Evolutionary conservation across 2,113 vertebrate genomes (phyloP).

Genomic region (Ailurus styani): DNA sequence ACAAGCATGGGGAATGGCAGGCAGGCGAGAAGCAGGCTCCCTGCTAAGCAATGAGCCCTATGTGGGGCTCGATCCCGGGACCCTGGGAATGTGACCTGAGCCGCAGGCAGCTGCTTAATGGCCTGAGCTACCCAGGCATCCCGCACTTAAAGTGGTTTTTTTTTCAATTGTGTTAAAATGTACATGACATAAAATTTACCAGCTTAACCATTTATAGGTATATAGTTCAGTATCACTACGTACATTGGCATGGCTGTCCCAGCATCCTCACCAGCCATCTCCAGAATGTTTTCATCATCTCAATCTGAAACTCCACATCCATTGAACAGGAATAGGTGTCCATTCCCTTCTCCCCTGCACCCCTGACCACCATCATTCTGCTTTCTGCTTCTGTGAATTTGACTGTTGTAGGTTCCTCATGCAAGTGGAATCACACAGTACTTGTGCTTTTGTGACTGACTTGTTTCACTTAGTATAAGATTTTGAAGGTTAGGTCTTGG

Average conservation of each 20-base stretch:
- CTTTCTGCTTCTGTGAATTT: background rate
- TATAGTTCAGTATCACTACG: background rate
- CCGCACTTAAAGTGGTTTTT: background rate
- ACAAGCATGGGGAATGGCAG: no score
- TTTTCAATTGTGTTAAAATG: background rate
- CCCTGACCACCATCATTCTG: background rate
- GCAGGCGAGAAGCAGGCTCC: no score
- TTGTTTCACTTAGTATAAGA: conserved; percentile 10
- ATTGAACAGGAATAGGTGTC: background rate
- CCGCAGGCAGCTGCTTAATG: no score
- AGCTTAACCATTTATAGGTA: conserved; percentile 10
- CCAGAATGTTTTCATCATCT: background rate
- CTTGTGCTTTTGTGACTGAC: background rate
- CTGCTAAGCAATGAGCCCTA: no score
- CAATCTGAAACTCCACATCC: background rate
- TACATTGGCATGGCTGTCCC: background rate
- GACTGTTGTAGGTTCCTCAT: background rate
- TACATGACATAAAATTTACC: background rate
- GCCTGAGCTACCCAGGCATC: no score
- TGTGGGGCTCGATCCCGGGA: no score
- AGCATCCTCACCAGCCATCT: background rate
- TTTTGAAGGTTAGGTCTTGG: background rate
- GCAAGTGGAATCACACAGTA: background rate
- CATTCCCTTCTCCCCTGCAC: background rate
- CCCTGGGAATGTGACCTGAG: no score